A percentile compares a stretch with the other conserved stretches of the same genome.
phyloP scores from a whole-genome alignment of 2,797 vertebrate genomes.

The Coregonus suidteri region DNA sequence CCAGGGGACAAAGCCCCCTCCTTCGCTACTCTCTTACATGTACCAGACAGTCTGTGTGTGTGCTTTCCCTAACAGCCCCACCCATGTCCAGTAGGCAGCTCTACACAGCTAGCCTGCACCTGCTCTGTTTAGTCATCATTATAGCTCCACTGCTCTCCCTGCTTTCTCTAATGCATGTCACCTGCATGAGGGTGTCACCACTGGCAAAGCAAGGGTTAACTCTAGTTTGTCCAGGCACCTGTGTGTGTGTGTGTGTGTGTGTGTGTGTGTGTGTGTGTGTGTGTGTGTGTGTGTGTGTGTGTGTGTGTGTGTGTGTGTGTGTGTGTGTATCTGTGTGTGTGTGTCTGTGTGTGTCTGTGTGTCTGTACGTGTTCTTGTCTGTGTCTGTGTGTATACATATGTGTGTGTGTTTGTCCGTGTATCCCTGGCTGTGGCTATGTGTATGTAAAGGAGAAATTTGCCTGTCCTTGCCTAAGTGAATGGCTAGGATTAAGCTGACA shows the following conservation, averaged over 20 bases:
- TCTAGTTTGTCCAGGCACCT: conserved; percentile 73
- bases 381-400: conserved; percentile 53
- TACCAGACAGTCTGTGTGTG: conserved; percentile 42
- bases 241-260: conserved; percentile 18
- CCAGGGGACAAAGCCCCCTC: conserved; percentile 22
- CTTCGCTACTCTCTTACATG: conserved; percentile 43
- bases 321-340: conserved; percentile 29
- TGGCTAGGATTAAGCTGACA: conserved; percentile 99
- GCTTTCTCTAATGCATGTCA: conserved; percentile 71
- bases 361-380: conserved; percentile 30
- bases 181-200: conserved; percentile 61
- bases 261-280: conserved; percentile 15
- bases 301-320: conserved; percentile 20
- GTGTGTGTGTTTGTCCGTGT: conserved; percentile 64
- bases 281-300: conserved; percentile 28
- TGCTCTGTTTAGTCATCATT: conserved; percentile 73
- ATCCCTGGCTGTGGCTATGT: conserved; percentile 71
- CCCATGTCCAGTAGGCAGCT: conserved; percentile 64
- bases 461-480: conserved; percentile 99
- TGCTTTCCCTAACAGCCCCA: conserved; percentile 53
- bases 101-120: conserved; percentile 38
- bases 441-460: conserved; percentile 99
- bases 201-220: conserved; percentile 85
- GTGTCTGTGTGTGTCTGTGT: conserved; percentile 60
- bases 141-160: conserved; percentile 65